A percentile compares a stretch with the other conserved stretches of the same genome.
Evolutionary conservation across 2,888 invertebrate genomes (phyloP).

Genomic region (Himalopsyche tibetana): DNA sequence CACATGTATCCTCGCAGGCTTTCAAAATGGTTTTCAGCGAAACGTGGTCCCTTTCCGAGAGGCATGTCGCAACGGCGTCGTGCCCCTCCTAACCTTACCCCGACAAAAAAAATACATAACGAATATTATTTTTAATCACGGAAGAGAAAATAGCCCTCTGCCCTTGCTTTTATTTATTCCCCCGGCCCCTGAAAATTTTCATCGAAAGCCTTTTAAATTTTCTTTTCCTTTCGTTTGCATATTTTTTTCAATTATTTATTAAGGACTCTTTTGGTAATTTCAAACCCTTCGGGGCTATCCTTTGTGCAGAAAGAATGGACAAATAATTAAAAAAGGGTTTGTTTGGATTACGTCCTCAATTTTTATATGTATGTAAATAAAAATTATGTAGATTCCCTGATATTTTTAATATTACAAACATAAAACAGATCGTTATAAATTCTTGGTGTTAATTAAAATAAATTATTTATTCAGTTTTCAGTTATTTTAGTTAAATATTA

Average conservation of each 20-base stretch:
- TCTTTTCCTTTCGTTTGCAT: constrained; percentile 53
- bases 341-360: constrained; percentile 38
- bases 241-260: constrained; percentile 50
- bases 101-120: constrained; percentile 32
- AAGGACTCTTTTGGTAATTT: constrained; percentile 43
- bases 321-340: constrained; percentile 51
- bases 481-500: too few species aligned
- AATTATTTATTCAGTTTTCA: too few species aligned
- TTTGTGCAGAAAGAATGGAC: constrained; percentile 45
- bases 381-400: too few species aligned
- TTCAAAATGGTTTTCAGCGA: constrained; percentile 22
- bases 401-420: too few species aligned
- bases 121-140: constrained; percentile 58
- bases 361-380: neutral
- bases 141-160: constrained; percentile 53
- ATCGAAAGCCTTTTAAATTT: constrained; percentile 46
- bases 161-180: constrained; percentile 48
- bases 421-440: too few species aligned
- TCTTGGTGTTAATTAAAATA: too few species aligned
- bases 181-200: constrained; percentile 38
- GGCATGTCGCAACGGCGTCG: constrained; percentile 22
- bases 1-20: constrained; percentile 45
- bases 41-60: neutral
- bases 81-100: constrained; percentile 37
- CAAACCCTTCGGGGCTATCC: constrained; percentile 44